Evolutionary conservation across 2,888 invertebrate species (phyloP), one percentile per base, ranked within the genome.

Genomic region (Lycocerus yunnanus): DNA sequence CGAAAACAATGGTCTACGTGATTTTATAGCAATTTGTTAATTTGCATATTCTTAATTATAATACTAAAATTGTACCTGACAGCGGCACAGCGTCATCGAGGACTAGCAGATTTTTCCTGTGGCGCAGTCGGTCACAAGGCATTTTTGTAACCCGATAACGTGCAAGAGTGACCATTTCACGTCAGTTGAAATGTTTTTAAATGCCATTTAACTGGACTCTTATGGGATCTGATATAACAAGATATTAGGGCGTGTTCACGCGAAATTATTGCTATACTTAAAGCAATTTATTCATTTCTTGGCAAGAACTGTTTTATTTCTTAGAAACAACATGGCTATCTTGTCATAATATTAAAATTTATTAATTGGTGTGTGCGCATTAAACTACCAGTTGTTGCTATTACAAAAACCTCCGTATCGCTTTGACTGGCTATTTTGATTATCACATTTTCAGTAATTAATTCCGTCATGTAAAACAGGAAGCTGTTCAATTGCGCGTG

Each of bases 271-370:
- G 66, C 74, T 58, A 27, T 66, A 67, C 72, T 72, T 74, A 72
- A 72, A 65, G 63, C 71, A 75, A 75, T 75, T 75, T 75, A 75
- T 75, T 75, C 72, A 66, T 69, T 74, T 69, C 75, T 69, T 69
- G 75, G 61, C 72, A 72, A 75, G 69, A 75, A 69, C 67, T 69
- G 75, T 27, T 75, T 75, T 68, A 69, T 71, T 75, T 72, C 75
- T 69, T 68, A 68, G 75, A 75, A 71, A 75, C 71, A 69, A 75
- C 71, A 69, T 63, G 72, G 72, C 72, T 73, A 72, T 72, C 72
- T 72, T 72, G 72, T 72, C 72, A 68, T 72, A 63, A 63, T 63
- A 72, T 72, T 72, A 72, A 72, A 72, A 72, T 72, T 72, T 72
- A 72, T 72, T 72, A 72, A 72, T 72, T 72, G 72, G 72, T 68